These are phyloP conservation scores for Grapholita molesta DNA, from an alignment of 1,140 invertebrate species.

Conservation along the genomic window DNA sequence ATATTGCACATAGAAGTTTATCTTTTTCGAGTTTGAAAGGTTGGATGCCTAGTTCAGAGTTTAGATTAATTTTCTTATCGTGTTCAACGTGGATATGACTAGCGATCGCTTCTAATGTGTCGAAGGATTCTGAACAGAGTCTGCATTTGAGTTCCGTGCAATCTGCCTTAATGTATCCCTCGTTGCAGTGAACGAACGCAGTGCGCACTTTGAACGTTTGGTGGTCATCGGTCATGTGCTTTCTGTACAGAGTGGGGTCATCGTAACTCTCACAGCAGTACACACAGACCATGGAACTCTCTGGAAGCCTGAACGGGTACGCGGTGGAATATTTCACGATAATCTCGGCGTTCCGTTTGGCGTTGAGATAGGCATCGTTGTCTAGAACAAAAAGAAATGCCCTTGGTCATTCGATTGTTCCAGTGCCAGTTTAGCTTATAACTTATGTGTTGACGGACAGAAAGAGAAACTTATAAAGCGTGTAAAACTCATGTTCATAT, in stretches of 20 bases:
- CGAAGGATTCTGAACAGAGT: conserved; percentile 27
- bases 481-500: too few relatives aligned
- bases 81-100: conserved; percentile 31
- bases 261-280: conserved; percentile 42
- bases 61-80: conserved; percentile 25
- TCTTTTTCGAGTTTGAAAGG: conserved; percentile 36
- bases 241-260: conserved; percentile 32
- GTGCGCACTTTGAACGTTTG: conserved; percentile 29
- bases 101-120: conserved; percentile 29
- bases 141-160: conserved; percentile 38
- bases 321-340: conserved; percentile 44
- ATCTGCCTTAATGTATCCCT: conserved; percentile 44
- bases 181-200: conserved; percentile 36
- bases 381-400: conserved; percentile 63
- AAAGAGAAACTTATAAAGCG: too few relatives aligned
- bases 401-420: conserved; percentile 35
- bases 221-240: conserved; percentile 45
- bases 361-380: conserved; percentile 31
- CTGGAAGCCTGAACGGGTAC: conserved; percentile 44
- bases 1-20: conserved; percentile 36
- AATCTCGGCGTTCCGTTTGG: conserved; percentile 45
- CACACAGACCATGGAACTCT: conserved; percentile 42
- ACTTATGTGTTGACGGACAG: too few relatives aligned
- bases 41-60: conserved; percentile 33
- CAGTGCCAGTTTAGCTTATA: conserved; percentile 1